A percentile compares a stretch with the other conserved stretches of the same genome.
Conservation (phyloP, 1,140 invertebrate genomes). For the Wiebesia pumilae region DNA sequence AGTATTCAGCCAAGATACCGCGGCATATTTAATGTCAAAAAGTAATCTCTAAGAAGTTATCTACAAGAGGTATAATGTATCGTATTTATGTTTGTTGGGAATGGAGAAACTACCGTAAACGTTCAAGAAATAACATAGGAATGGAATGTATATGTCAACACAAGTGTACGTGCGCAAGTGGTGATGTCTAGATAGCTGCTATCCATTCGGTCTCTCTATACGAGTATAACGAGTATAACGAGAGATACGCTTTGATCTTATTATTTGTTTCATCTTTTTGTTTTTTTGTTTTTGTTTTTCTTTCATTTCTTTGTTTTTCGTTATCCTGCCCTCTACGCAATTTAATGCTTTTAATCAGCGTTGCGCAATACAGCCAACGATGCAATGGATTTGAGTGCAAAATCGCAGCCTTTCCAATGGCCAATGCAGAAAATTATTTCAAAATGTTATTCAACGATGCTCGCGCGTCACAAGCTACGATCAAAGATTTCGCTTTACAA, state of each 20-base stretch:
- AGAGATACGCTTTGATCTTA: neutral
- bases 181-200: conserved; percentile 19
- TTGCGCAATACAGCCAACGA: neutral
- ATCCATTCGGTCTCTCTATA: neutral
- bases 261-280: too few species aligned
- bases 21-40: conserved; percentile 14
- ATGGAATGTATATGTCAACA: neutral
- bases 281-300: too few species aligned
- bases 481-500: neutral
- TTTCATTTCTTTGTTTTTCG: neutral
- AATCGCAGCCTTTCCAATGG: neutral
- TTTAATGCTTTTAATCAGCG: neutral
- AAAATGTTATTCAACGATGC: neutral
- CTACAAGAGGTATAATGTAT: conserved; percentile 17
- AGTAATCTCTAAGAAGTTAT: conserved; percentile 8
- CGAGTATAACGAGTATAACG: neutral
- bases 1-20: neutral
- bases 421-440: neutral
- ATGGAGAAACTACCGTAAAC: neutral
- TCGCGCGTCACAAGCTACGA: neutral
- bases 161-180: conserved; percentile 15
- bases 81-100: neutral
- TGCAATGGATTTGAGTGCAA: neutral
- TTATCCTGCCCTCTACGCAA: neutral
- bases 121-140: neutral